Evolutionary conservation across 2,888 invertebrate genomes (phyloP).

Genomic region (Trichopoda pennipes): DNA sequence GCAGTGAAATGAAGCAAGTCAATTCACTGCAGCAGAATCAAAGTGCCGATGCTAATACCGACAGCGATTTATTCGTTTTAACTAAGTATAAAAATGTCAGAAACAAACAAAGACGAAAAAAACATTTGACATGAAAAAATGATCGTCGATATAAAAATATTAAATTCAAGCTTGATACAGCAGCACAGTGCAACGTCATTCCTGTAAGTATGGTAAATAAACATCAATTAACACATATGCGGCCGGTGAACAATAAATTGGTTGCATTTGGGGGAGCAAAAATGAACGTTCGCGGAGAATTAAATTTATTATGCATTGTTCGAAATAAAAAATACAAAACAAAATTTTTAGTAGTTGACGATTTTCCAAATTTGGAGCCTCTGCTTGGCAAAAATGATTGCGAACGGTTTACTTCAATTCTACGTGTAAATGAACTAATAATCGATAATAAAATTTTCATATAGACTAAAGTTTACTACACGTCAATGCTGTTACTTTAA

Average conservation of each 20-base stretch:
- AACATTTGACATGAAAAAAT: conserved; percentile 62
- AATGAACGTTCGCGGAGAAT: too few species aligned
- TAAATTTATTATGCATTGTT: too few species aligned
- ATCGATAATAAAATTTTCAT: too few species aligned
- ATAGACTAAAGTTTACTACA: too few species aligned
- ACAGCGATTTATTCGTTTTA: conserved; percentile 61
- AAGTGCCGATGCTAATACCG: conserved; percentile 43
- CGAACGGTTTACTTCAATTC: not conserved
- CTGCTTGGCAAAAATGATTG: conserved; percentile 18
- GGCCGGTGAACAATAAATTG: too few species aligned
- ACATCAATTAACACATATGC: not conserved
- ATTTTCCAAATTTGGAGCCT: conserved; percentile 19
- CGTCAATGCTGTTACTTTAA: too few species aligned
- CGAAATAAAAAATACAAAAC: conserved; percentile 6
- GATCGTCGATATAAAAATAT: conserved; percentile 58
- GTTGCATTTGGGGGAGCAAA: too few species aligned
- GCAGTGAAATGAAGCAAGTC: conserved; percentile 40
- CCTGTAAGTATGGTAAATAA: conserved; percentile 49
- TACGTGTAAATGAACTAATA: too few species aligned
- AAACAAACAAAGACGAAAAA: conserved; percentile 61
- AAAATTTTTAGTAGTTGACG: too few species aligned
- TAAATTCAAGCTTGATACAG: conserved; percentile 63
- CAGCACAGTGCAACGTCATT: conserved; percentile 62
- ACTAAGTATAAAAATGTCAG: conserved; percentile 40
- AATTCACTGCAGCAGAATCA: conserved; percentile 50